These are phyloP conservation scores for Drosophila atripex DNA, from an alignment of 2,888 invertebrate species.

Conservation along the genomic window DNA sequence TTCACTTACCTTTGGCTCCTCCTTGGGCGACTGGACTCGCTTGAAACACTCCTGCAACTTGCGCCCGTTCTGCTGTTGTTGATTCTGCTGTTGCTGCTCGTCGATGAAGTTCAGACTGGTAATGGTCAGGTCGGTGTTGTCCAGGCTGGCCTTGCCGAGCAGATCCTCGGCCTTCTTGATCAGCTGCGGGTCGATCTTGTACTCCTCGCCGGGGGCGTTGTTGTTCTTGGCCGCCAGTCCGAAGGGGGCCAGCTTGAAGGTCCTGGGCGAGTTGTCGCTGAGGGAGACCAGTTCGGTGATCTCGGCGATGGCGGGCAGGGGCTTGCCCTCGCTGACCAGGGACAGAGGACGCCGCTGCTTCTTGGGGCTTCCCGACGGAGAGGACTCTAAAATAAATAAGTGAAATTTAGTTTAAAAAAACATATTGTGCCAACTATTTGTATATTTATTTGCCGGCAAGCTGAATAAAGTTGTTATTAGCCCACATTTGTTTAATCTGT, in stretches of 20 bases:
- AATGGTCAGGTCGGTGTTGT: conserved; percentile 85
- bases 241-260: conserved; percentile 81
- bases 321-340: conserved; percentile 87
- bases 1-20: conserved; percentile 56
- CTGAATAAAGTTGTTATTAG: background rate
- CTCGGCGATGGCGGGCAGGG: conserved; percentile 88
- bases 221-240: conserved; percentile 66
- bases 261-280: conserved; percentile 85
- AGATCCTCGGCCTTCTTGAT: conserved; percentile 84
- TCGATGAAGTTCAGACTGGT: conserved; percentile 87
- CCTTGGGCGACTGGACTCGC: conserved; percentile 60
- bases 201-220: conserved; percentile 70
- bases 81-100: conserved; percentile 83
- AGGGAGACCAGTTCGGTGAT: conserved; percentile 88
- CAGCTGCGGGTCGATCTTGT: conserved; percentile 83
- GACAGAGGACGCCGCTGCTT: conserved; percentile 87
- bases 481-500: background rate
- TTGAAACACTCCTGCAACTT: conserved; percentile 74
- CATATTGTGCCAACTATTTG: background rate
- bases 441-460: background rate
- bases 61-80: conserved; percentile 56
- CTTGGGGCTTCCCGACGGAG: conserved; percentile 86
- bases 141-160: conserved; percentile 83
- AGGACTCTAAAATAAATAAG: conserved; percentile 84
- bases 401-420: conserved; percentile 3